phyloP scores from a whole-genome alignment of 2,888 invertebrate species.

The Epinotia demarniana region DNA sequence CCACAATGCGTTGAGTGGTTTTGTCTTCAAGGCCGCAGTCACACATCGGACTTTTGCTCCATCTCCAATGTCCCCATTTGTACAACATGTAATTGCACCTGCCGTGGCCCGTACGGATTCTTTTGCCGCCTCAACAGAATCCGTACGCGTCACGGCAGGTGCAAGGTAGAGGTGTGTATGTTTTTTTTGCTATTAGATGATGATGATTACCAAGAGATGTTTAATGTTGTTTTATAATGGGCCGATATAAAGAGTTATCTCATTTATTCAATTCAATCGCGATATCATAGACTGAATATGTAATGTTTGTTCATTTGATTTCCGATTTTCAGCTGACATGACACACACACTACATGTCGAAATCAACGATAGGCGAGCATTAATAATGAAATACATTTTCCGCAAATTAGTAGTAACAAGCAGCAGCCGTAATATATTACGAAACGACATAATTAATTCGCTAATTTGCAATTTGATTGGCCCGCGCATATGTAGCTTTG shows the following conservation, averaged over 20 bases:
- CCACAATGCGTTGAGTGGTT: too few relatives aligned
- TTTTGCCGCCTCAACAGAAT: too few relatives aligned
- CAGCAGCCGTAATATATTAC: neutral
- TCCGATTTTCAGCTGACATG: neutral
- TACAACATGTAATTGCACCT: too few relatives aligned
- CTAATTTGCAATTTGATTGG: conserved; percentile 1
- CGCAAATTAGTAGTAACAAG: neutral
- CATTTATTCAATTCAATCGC: neutral
- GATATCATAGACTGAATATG: neutral
- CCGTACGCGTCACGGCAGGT: too few relatives aligned
- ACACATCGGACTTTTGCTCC: too few relatives aligned
- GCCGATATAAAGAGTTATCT: neutral
- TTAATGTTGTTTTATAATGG: too few relatives aligned
- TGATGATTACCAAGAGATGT: too few relatives aligned
- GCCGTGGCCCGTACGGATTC: too few relatives aligned
- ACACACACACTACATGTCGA: neutral
- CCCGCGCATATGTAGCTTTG: neutral
- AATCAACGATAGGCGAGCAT: neutral
- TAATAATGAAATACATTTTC: neutral
- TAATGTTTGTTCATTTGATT: neutral
- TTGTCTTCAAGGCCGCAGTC: too few relatives aligned
- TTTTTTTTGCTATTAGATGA: too few relatives aligned
- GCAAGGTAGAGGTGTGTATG: too few relatives aligned
- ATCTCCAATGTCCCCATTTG: too few relatives aligned
- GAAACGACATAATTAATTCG: conserved; percentile 11